phyloP scores from a whole-genome alignment of 1,140 invertebrate species.

The Ctenoplectra terminalis region DNA sequence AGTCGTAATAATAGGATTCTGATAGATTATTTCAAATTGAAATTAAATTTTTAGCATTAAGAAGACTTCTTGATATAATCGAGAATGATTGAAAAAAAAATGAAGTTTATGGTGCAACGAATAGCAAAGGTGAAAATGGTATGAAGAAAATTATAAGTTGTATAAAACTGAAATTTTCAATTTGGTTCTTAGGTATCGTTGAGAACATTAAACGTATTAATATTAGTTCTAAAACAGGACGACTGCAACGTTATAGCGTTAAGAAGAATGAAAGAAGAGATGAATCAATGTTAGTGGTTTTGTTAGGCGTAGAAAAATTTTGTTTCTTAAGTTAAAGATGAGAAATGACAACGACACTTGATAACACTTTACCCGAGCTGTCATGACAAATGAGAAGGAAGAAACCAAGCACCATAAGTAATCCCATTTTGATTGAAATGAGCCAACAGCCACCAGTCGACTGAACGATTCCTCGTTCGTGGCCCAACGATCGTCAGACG shows the following conservation, averaged over 20 bases:
- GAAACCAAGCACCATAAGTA: constrained; percentile 39
- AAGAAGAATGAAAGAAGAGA: too few relatives aligned
- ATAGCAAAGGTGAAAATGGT: too few relatives aligned
- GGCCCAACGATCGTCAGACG: constrained; percentile 39
- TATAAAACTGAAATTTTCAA: too few relatives aligned
- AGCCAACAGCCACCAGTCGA: constrained; percentile 44
- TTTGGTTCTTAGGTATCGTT: too few relatives aligned
- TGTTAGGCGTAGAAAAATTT: too few relatives aligned
- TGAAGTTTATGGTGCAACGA: too few relatives aligned
- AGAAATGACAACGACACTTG: background rate
- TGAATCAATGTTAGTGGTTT: too few relatives aligned
- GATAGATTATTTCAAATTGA: background rate
- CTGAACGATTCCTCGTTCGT: constrained; percentile 39
- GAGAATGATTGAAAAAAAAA: background rate
- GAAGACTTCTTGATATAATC: background rate
- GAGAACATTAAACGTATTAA: too few relatives aligned
- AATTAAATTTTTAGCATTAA: too few relatives aligned
- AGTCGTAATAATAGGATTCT: background rate
- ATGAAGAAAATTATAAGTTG: too few relatives aligned
- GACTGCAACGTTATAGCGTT: too few relatives aligned
- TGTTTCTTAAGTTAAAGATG: background rate
- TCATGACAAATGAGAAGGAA: constrained; percentile 16
- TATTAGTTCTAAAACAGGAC: too few relatives aligned
- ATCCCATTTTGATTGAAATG: constrained; percentile 53
- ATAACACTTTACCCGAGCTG: constrained; percentile 49